Evolutionary conservation across 2,797 vertebrate genomes (phyloP).

Genomic region (Gila robusta): DNA sequence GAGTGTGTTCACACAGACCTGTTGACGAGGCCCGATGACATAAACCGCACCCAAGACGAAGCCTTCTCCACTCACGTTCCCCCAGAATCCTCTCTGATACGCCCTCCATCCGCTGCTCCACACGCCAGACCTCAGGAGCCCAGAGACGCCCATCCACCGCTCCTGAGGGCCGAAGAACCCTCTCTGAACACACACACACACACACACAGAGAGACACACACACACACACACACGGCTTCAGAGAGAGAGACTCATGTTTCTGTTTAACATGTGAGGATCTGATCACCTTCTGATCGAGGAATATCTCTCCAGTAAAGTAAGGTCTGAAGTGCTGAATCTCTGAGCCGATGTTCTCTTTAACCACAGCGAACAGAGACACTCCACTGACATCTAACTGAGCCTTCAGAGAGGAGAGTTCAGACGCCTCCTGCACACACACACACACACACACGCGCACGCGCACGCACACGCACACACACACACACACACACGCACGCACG

Average conservation of each 20-base stretch:
- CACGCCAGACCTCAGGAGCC: slow-evolving; percentile 85
- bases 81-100: slow-evolving; percentile 84
- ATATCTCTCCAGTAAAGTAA: slow-evolving; percentile 92
- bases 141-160: slow-evolving; percentile 86
- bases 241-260: neutral
- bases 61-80: slow-evolving; percentile 91
- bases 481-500: no score
- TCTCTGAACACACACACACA: slow-evolving; percentile 73
- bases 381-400: slow-evolving; percentile 87
- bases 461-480: no score
- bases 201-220: slow-evolving; percentile 11
- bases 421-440: slow-evolving; percentile 85
- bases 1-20: slow-evolving; percentile 75
- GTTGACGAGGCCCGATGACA: slow-evolving; percentile 85
- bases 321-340: slow-evolving; percentile 90
- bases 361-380: slow-evolving; percentile 91
- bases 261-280: no score
- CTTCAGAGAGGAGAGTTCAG: slow-evolving; percentile 93
- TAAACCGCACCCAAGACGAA: slow-evolving; percentile 91
- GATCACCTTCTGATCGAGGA: slow-evolving; percentile 90
- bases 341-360: slow-evolving; percentile 89
- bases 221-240: neutral
- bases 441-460: neutral
- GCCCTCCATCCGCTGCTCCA: slow-evolving; percentile 89
- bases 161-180: slow-evolving; percentile 88